A percentile compares a stretch with the other conserved stretches of the same genome.
Conservation (phyloP, 2,888 invertebrate genomes). For the Brassicogethes aeneus region DNA sequence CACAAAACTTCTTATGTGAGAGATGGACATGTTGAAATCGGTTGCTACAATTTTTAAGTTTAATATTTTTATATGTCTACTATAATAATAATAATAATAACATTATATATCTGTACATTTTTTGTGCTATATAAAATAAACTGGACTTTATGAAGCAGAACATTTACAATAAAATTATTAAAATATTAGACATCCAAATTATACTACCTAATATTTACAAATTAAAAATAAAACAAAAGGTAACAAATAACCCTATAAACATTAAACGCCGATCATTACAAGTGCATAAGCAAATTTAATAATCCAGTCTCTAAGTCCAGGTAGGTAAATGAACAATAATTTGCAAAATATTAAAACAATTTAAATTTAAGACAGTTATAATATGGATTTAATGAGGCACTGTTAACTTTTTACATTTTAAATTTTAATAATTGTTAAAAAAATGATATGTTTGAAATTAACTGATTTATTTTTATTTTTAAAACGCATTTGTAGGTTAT, state of each 20-base stretch:
- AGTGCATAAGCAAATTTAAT: background rate
- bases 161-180: background rate
- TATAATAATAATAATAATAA: background rate
- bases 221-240: no score
- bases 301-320: background rate
- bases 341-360: background rate
- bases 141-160: background rate
- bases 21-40: background rate
- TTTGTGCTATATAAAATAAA: background rate
- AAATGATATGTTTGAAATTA: no score
- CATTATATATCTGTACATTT: background rate
- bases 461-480: no score
- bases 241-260: no score
- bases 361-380: conserved; percentile 15
- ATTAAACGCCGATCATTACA: no score
- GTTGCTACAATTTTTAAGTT: background rate
- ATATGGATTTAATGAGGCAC: conserved; percentile 7
- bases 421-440: no score
- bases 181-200: background rate
- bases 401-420: no score
- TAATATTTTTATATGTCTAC: background rate
- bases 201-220: background rate
- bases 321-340: background rate
- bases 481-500: no score
- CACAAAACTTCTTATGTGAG: conserved; percentile 9